Evolutionary conservation across 2,113 vertebrate genomes (phyloP), one percentile per base, ranked within the genome.

Genomic region (Passer montanus): DNA sequence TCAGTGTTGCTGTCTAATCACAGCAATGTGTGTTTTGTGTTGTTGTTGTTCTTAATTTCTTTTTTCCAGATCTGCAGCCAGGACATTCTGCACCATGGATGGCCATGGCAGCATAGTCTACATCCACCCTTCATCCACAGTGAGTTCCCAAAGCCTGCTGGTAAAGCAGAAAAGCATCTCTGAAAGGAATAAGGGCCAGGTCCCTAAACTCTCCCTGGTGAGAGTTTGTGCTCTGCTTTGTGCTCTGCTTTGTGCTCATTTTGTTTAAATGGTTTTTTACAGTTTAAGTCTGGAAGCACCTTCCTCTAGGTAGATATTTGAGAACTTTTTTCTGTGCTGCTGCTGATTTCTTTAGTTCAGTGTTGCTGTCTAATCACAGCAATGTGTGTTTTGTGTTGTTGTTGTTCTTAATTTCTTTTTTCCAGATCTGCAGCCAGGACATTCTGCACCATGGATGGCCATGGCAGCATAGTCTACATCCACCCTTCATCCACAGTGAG

Each of bases 381-480:
- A 16, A 35, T 59, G 56, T 35, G 14, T 11, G n/a, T 24, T 59
- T 59, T 59, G n/a, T 35, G 28, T 46, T 33, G 8, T 31, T 80
- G 35, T 6, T 23, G 11, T 30, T 43, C 33, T 10, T 7, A 1
- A 27, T 35, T 59, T 50, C 3, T 55, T 16, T 6, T 5, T 92
- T 72, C 56, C 83, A 99, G 99, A 92, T 99, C 99, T 97, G 73
- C 99, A 84, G 99, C 99, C 85, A 99, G 98, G 97, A 98, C 98
- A 0, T 99, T 99, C 97, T 99, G 99, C 96, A 99, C 99, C 76
- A 99, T 99, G 99, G 99, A 99, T 46, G 99, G 99, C 20, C 99
- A 99, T 19, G 99, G 99, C 87, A 99, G 99, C 50, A 98, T 98
- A 81, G 98, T 99, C 93, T 98, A 99, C 75, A 98, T 99, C 98